A percentile compares a stretch with the other conserved stretches of the same genome.
phyloP scores from a whole-genome alignment of 2,888 invertebrate species.

The Cheilosia variabilis region DNA sequence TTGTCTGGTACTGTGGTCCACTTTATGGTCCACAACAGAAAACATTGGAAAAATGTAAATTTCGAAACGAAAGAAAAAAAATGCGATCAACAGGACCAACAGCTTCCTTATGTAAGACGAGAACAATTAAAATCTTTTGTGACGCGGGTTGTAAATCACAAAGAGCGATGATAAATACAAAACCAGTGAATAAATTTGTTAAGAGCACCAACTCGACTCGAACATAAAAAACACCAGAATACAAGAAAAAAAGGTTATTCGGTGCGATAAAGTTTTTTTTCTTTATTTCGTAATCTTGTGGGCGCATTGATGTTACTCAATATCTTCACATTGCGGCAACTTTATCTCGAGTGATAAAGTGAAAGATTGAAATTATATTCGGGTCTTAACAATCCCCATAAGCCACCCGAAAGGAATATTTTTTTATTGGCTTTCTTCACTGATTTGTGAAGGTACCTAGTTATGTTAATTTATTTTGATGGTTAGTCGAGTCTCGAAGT shows the following conservation, averaged over 20 bases:
- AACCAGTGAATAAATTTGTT: slow-evolving; percentile 63
- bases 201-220: slow-evolving; percentile 7
- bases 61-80: slow-evolving; percentile 2
- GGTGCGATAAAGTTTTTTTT: slow-evolving; percentile 25
- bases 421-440: too few relatives aligned
- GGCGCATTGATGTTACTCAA: slow-evolving; percentile 52
- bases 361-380: slow-evolving; percentile 32
- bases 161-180: slow-evolving; percentile 59
- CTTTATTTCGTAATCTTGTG: slow-evolving; percentile 30
- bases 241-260: slow-evolving; percentile 26
- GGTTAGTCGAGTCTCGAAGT: too few relatives aligned
- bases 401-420: slow-evolving; percentile 4
- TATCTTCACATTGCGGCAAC: slow-evolving; percentile 9
- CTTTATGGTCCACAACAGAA: slow-evolving; percentile 19
- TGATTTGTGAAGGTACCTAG: too few relatives aligned
- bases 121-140: slow-evolving; percentile 64
- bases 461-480: too few relatives aligned
- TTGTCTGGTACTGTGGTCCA: slow-evolving; percentile 42
- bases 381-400: slow-evolving; percentile 19
- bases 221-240: neutral
- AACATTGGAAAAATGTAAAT: slow-evolving; percentile 13
- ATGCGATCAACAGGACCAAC: slow-evolving; percentile 53
- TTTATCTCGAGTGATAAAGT: slow-evolving; percentile 28
- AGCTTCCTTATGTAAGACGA: slow-evolving; percentile 62
- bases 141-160: slow-evolving; percentile 61